phyloP scores from a whole-genome alignment of 1,140 invertebrate species.

The Rhopalosiphum maidis region DNA sequence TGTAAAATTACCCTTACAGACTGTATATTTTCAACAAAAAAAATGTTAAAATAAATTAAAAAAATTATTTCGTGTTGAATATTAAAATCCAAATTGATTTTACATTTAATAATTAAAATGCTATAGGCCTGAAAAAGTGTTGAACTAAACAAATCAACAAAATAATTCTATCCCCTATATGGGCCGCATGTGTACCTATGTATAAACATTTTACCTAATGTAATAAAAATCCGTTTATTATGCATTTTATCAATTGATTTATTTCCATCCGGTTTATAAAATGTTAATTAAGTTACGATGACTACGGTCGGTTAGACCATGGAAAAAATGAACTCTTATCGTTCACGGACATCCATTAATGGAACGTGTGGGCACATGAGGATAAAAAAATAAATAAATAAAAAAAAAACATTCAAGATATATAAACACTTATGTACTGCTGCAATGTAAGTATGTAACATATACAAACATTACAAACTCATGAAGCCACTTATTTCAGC shows the following conservation, averaged over 20 bases:
- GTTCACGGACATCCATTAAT: conserved; percentile 23
- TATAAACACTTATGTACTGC: background rate
- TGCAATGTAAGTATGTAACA: background rate
- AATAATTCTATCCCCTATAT: background rate
- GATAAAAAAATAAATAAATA: conserved; percentile 23
- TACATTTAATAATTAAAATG: background rate
- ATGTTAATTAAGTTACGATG: conserved; percentile 40
- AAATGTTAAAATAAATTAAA: no score
- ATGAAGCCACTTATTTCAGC: conserved; percentile 34
- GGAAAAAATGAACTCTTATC: conserved; percentile 35
- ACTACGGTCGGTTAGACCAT: background rate
- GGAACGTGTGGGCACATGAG: conserved; percentile 34
- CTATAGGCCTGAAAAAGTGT: background rate
- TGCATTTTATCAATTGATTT: conserved; percentile 34
- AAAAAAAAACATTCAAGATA: background rate
- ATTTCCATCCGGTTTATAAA: conserved; percentile 44
- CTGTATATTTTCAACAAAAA: no score
- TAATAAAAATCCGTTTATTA: conserved; percentile 30
- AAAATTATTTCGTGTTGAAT: background rate
- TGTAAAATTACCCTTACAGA: no score
- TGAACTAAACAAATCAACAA: background rate
- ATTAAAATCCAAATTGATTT: background rate
- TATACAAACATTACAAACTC: conserved; percentile 14
- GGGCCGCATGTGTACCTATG: background rate
- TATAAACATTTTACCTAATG: background rate